A percentile compares a stretch with the other conserved stretches of the same genome.
Conservation (phyloP, 2,113 vertebrate genomes). For the Aix galericulata region DNA sequence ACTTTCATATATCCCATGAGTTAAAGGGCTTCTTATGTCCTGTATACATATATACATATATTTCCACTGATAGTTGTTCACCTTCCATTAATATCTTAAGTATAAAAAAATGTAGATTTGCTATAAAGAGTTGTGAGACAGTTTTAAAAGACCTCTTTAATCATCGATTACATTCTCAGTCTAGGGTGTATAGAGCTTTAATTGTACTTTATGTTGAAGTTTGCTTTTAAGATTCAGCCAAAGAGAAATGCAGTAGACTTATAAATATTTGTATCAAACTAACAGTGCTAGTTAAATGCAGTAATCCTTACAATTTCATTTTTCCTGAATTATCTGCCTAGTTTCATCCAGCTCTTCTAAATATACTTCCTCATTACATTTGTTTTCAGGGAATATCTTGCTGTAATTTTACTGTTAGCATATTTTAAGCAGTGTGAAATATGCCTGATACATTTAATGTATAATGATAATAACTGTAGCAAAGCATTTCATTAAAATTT, state of each 20-base stretch:
- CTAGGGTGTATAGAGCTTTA: neutral
- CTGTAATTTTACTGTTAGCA: neutral
- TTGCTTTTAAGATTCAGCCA: neutral
- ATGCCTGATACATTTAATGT: neutral
- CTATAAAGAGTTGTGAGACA: slow-evolving; percentile 16
- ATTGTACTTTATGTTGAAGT: neutral
- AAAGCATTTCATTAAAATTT: neutral
- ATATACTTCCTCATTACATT: neutral
- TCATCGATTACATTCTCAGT: neutral
- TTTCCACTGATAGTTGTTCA: slow-evolving; percentile 23
- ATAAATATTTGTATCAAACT: neutral
- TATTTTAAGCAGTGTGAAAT: neutral
- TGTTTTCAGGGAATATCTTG: neutral
- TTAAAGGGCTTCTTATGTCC: slow-evolving; percentile 3
- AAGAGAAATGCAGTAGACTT: neutral
- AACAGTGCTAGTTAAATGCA: neutral
- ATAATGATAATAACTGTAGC: neutral
- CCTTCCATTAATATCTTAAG: neutral
- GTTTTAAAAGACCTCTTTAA: slow-evolving; percentile 18
- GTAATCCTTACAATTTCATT: neutral
- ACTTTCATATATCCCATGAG: slow-evolving; percentile 43
- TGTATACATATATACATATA: neutral
- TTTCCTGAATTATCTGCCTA: neutral
- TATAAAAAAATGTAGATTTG: neutral
- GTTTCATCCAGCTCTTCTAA: neutral